Base-by-base conservation (phyloP, 2,797 vertebrate genomes). In the Anguilla obscura region DNA sequence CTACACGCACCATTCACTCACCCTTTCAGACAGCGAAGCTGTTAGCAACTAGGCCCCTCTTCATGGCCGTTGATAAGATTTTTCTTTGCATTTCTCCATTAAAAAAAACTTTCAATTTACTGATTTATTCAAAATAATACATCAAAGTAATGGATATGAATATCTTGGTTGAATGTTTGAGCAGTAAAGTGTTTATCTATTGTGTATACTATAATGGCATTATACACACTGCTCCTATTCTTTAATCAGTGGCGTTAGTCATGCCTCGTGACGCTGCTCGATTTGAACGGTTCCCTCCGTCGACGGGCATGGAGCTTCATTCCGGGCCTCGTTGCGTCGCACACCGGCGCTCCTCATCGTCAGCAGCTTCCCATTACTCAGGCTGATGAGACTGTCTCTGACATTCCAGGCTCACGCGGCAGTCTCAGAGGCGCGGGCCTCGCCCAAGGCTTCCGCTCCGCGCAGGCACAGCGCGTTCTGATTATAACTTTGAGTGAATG, bases 261-360 rank as follows among this genome's bases (percentile, higher is more conserved):
- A 8, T 2, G 30, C 18, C 33, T 36, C 74, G 40, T 76, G 36
- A 36, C 2, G 14, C 74, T 36, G 12, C 74, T 4, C 18, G 30
- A 45, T 85, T 50, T 76, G 74, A 76, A 40, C 63, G 54, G 12
- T 63, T n/a, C 0, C 54, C 0, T 66, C 84, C 54, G 85, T 84
- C 33, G 71, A 85, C 84, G 9, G 84, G 87, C 88, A 87, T 84
- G 27, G 36, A 88, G 54, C 3, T 21, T 33, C 33, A 76, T 6
- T 48, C 3, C 74, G 33, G 74, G 45, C 27, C 9, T 24, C 30
- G 33, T 91, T 71, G 40, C 63, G 48, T 88, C 54, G 76, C 24
- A 52, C 16, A 52, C 69, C 69, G 76, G 1, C 58, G 66, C n/a
- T 88, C 74, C 58, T 87, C 76, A 86, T 69, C 76, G 58, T 40